Conservation (phyloP, 2,797 vertebrate species). For the Carapus acus region DNA sequence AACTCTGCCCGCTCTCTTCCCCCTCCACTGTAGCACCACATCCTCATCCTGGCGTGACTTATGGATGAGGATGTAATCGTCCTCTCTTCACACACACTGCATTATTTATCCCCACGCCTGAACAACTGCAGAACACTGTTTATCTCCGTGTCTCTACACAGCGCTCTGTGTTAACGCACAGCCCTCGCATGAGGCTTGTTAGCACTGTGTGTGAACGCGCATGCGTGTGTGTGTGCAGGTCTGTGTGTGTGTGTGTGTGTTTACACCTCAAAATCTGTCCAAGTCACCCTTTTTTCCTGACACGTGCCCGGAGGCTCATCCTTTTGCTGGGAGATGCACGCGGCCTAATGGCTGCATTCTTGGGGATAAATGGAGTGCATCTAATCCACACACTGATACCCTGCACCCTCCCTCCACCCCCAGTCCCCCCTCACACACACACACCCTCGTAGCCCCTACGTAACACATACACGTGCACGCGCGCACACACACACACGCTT, state of each 20-base stretch:
- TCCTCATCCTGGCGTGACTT: conserved; percentile 30
- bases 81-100: conserved; percentile 32
- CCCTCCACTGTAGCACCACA: conserved; percentile 26
- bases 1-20: conserved; percentile 2
- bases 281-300: conserved; percentile 16
- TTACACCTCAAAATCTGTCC: conserved; percentile 4
- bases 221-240: no score
- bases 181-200: conserved; percentile 11
- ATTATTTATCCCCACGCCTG: conserved; percentile 44
- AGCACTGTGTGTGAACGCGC: no score
- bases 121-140: conserved; percentile 24
- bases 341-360: conserved; percentile 55
- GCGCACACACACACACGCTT: conserved; percentile 5
- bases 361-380: conserved; percentile 60
- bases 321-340: conserved; percentile 33
- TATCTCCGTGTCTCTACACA: background rate
- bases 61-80: conserved; percentile 43
- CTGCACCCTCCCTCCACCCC: no score
- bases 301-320: conserved; percentile 48
- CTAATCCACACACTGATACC: conserved; percentile 60
- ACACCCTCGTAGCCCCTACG: no score
- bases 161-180: background rate
- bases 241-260: conserved; percentile 14
- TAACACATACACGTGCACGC: no score
- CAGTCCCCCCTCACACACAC: conserved; percentile 8